Percentiles rank a stretch among this genome's conserved stretches.
phyloP scores from a whole-genome alignment of 2,888 invertebrate genomes.

The Drosophila mayaguana region DNA sequence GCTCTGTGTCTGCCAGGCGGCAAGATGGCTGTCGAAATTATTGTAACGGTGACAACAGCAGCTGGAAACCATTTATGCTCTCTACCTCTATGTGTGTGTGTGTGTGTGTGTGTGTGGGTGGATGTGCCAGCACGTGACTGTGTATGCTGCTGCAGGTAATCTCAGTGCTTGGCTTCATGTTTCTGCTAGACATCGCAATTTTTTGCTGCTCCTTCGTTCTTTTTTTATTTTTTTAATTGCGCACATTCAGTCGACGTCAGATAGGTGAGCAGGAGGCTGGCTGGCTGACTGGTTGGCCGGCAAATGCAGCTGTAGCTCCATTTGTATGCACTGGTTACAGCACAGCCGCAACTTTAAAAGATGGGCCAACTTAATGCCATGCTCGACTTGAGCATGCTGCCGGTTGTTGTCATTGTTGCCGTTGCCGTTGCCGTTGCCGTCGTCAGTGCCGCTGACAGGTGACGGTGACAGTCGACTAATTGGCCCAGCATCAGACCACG shows the following conservation, averaged over 20 bases:
- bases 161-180: constrained; percentile 18
- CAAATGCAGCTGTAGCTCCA: constrained; percentile 43
- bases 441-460: constrained; percentile 45
- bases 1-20: constrained; percentile 39
- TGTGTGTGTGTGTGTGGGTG: constrained; percentile 5
- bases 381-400: constrained; percentile 52
- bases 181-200: constrained; percentile 32
- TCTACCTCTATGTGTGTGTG: not conserved
- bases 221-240: constrained; percentile 43
- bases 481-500: constrained; percentile 53
- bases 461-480: constrained; percentile 68
- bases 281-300: not conserved
- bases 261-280: constrained; percentile 17
- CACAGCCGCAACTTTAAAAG: constrained; percentile 51
- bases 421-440: constrained; percentile 15
- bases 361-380: constrained; percentile 55
- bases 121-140: constrained; percentile 16
- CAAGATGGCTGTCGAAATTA: constrained; percentile 65
- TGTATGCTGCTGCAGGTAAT: constrained; percentile 30
- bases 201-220: not conserved
- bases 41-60: constrained; percentile 51
- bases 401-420: constrained; percentile 45
- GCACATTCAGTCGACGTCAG: constrained; percentile 7
- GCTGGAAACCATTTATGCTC: constrained; percentile 30
- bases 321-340: constrained; percentile 55